These are phyloP conservation scores for Drosophila pseudotakahashii DNA, from an alignment of 2,888 invertebrate species.

Conservation along the genomic window DNA sequence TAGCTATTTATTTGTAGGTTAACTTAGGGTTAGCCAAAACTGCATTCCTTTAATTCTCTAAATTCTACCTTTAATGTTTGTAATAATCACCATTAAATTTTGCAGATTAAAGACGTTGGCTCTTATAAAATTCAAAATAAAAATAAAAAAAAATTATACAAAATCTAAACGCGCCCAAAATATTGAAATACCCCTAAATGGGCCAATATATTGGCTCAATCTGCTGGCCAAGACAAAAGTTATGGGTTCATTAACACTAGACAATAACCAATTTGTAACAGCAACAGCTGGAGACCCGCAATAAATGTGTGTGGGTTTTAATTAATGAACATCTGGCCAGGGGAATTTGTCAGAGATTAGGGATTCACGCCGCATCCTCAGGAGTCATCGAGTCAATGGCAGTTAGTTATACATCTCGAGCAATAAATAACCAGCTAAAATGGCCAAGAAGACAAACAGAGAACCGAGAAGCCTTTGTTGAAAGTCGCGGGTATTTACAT, in stretches of 20 bases:
- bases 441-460: background rate
- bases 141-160: no score
- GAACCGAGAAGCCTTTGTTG: constrained; percentile 21
- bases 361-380: constrained; percentile 3
- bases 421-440: constrained; percentile 13
- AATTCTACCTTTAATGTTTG: no score
- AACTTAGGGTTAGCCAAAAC: no score
- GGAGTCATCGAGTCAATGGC: constrained; percentile 22
- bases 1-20: no score
- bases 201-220: background rate
- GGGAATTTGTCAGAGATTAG: constrained; percentile 5
- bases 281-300: constrained; percentile 33
- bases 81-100: no score
- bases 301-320: constrained; percentile 50
- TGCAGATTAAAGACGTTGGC: background rate
- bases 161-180: no score
- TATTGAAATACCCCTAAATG: background rate
- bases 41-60: no score
- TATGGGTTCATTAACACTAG: constrained; percentile 65
- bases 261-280: constrained; percentile 63
- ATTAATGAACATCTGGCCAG: constrained; percentile 70
- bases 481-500: constrained; percentile 51
- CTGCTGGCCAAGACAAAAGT: constrained; percentile 25
- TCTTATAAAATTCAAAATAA: background rate
- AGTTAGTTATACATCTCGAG: constrained; percentile 3